phyloP scores from a whole-genome alignment of 2,888 invertebrate genomes.

The Drosophila paramelanica region DNA sequence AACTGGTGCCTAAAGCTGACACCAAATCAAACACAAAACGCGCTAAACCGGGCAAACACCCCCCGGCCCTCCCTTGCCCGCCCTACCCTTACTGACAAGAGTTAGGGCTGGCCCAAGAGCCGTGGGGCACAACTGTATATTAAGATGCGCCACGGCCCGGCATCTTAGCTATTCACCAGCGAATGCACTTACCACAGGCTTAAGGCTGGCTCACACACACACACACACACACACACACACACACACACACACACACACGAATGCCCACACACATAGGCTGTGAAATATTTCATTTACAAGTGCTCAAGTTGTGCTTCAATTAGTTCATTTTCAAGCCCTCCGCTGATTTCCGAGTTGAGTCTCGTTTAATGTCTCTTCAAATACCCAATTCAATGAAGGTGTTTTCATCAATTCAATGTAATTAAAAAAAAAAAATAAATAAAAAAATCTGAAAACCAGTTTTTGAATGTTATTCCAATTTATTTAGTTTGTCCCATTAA shows the following conservation, averaged over 20 bases:
- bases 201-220: constrained; percentile 20
- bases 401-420: too few relatives aligned
- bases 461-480: too few relatives aligned
- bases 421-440: too few relatives aligned
- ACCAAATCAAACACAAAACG: constrained; percentile 65
- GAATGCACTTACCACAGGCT: constrained; percentile 40
- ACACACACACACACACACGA: background rate
- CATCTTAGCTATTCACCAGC: constrained; percentile 41
- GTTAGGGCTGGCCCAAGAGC: background rate
- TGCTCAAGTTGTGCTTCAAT: constrained; percentile 51
- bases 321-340: constrained; percentile 29
- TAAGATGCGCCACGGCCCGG: constrained; percentile 1
- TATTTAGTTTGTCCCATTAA: too few relatives aligned
- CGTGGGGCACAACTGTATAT: background rate
- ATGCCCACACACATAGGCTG: background rate
- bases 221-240: constrained; percentile 2
- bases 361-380: too few relatives aligned
- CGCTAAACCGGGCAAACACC: background rate
- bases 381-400: too few relatives aligned
- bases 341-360: background rate
- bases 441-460: too few relatives aligned
- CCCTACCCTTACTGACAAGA: constrained; percentile 3
- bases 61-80: background rate
- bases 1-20: constrained; percentile 50
- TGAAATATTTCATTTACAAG: constrained; percentile 8